Base-by-base conservation (phyloP, 2,888 invertebrate genomes). In the Nomada ruficornis region DNA sequence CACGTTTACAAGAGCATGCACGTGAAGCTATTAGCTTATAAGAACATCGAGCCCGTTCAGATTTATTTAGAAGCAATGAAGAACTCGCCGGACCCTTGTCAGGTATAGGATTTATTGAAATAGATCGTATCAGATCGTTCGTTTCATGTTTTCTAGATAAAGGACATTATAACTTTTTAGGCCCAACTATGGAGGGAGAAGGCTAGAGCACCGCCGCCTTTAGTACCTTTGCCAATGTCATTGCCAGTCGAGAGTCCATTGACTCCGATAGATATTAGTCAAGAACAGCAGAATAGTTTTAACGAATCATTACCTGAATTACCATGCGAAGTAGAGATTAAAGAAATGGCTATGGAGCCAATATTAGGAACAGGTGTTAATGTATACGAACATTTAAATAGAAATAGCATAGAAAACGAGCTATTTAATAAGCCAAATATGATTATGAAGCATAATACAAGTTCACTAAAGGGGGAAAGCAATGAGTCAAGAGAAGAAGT, bases 71-170 rank as follows among this genome's bases (percentile, higher is more conserved):
- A 92, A 10, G 92, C 92, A 2, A 92, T 92, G 91, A 88, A 82
- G 20, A 92, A 91, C 80, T 92, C 92, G 20, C 90, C 91, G 0
- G 92, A 92, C 75, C 92, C 92, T 29, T 92, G 92, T 75, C 92
- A 92, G 87, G 92, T 92, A 87, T 72, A 13, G 77, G 1, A 57
- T 29, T 15, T 44, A 2, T 64, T 44, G 5, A n/a, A n/a, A 18
- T 60, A 29, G 15, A 13, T 11, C 0, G 11, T 42, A 13, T 71
- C 3, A n/a, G 20, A 55, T 18, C 13, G 47, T 47, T 47, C 7
- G 13, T n/a, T 36, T 2, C 20, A 60, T n/a, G 20, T 26, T n/a
- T 63, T 42, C 70, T 60, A 47, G 11, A 54, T 29, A 50, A 79
- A 67, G 13, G 18, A 60, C 23, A 18, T 42, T n/a, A 0, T 60